Base-by-base conservation (phyloP, 2,113 vertebrate species). In the Neotragus pygmaeus region DNA sequence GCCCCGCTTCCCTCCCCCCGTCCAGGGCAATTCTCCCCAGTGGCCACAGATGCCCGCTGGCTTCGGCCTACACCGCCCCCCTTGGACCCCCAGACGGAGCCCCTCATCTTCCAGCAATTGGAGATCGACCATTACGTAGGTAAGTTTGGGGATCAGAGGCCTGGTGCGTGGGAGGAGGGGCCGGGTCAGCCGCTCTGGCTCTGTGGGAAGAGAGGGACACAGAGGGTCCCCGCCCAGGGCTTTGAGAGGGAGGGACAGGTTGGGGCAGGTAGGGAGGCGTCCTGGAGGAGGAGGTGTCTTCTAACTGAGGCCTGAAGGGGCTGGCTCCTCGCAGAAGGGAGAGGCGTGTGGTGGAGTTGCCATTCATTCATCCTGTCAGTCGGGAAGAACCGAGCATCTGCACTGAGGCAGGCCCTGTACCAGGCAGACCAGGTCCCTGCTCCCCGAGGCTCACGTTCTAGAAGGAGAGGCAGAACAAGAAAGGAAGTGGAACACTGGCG, bases 81-180 rank as follows among this genome's bases (percentile, higher is more conserved):
- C 14, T 97, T 99, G 80, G 93, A 99, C 23, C 98, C 99, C 6
- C 94, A 98, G 51, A 97, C 70, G 1, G 99, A 99, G 21, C 92
- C 93, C 1, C 97, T 99, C 49, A 98, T 99, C 95, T 99, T 99
- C 98, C 99, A 99, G 97, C 99, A 99, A 98, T 98, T 99, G 43
- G 99, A 99, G 94, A 98, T 99, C 0, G 99, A 99, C 98, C 99
- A 99, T 96, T 99, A 99, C 30, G 98, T 99, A 85, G 99, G 99
- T 99, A 92, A 98, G 98, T 94, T 5, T 58, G 49, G 39, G 15
- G 43, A 13, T 0, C 6, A 39, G 23, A 60, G 27, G 70, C 36
- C 3, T 7, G 1, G 36, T 14, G 27, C 36, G 30, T 75, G 78
- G 86, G 60, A 25, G 73, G 58, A 5, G 58, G 55, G 55, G 45